A percentile compares a stretch with the other conserved stretches of the same genome.
Conservation (phyloP, 2,888 invertebrate species). For the Cheilosia grossa region DNA sequence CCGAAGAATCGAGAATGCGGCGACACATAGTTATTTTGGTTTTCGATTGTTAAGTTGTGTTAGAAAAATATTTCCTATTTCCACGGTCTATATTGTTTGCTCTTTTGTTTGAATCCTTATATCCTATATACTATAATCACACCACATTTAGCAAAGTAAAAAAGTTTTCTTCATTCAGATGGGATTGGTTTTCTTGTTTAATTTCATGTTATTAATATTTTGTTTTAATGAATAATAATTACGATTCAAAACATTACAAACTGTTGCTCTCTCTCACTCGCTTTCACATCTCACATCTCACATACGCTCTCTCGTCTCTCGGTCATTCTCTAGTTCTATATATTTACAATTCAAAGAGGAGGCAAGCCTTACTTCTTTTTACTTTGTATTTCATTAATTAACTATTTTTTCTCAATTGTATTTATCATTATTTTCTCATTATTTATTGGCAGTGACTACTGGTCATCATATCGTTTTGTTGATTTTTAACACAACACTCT, state of each 20-base stretch:
- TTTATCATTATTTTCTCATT: constrained; percentile 59
- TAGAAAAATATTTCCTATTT: constrained; percentile 67
- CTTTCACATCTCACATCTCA: constrained; percentile 42
- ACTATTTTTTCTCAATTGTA: constrained; percentile 55
- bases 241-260: constrained; percentile 43
- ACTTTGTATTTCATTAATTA: constrained; percentile 57
- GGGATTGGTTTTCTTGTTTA: constrained; percentile 44
- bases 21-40: constrained; percentile 33
- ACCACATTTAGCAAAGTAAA: constrained; percentile 52
- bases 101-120: constrained; percentile 43
- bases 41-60: constrained; percentile 20
- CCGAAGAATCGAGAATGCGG: constrained; percentile 22
- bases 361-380: constrained; percentile 29
- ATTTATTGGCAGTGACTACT: constrained; percentile 78
- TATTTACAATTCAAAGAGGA: constrained; percentile 67
- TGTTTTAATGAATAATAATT: constrained; percentile 44
- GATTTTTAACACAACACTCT: constrained; percentile 63
- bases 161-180: constrained; percentile 52
- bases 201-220: constrained; percentile 6
- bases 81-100: constrained; percentile 9
- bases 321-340: constrained; percentile 54
- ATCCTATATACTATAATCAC: constrained; percentile 70
- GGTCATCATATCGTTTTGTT: constrained; percentile 76
- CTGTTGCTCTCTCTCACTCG: constrained; percentile 18
- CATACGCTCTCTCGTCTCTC: constrained; percentile 26